Evolutionary conservation across 1,140 invertebrate genomes (phyloP).

Genomic region (Uloborus diversus): DNA sequence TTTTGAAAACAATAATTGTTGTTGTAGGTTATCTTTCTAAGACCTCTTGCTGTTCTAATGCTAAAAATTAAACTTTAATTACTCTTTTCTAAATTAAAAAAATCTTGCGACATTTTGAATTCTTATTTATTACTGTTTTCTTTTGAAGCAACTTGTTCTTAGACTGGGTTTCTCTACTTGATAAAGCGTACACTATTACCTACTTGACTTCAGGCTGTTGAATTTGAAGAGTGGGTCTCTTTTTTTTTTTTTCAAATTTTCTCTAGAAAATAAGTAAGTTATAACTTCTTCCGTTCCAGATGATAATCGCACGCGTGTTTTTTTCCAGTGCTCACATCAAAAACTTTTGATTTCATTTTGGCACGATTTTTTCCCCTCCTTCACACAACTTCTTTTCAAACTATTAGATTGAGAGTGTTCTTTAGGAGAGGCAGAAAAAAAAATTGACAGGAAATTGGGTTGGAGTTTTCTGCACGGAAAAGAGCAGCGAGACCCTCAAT

Average conservation of each 20-base stretch:
- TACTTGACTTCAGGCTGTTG: no score
- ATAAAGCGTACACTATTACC: no score
- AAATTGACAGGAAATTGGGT: conserved; percentile 54
- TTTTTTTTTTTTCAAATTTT: background rate
- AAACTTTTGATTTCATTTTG: conserved; percentile 55
- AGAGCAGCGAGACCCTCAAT: background rate
- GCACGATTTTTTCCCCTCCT: background rate
- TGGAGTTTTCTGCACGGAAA: conserved; percentile 19
- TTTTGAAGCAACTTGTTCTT: no score
- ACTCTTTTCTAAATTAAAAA: no score
- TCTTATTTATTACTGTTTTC: no score
- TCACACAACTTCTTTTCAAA: background rate
- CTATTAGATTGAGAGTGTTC: conserved; percentile 20
- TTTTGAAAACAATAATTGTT: no score
- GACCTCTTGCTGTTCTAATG: no score
- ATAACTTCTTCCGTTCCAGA: conserved; percentile 39
- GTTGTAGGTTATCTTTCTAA: no score
- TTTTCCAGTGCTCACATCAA: conserved; percentile 5
- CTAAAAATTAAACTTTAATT: no score
- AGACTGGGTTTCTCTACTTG: no score
- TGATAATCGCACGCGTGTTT: conserved; percentile 50
- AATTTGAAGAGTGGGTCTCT: no score
- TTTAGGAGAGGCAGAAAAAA: background rate
- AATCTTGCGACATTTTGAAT: no score
- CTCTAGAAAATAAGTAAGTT: background rate